Evolutionary conservation across 2,797 vertebrate species (phyloP).

Genomic region (Mus minutoides): DNA sequence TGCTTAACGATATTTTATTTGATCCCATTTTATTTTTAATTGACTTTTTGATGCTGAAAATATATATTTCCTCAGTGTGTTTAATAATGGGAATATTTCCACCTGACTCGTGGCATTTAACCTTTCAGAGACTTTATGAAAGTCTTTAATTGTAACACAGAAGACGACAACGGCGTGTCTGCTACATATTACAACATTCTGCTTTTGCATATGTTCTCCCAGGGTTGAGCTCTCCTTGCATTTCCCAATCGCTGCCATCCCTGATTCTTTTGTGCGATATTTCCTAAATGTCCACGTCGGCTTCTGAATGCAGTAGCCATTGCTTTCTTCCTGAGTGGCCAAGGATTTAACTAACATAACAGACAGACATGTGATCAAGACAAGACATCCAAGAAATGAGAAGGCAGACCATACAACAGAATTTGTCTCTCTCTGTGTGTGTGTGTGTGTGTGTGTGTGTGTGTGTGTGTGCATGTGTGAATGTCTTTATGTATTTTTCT

Average conservation of each 20-base stretch:
- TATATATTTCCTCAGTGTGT: neutral
- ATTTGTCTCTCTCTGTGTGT: neutral
- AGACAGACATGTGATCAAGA: accelerated
- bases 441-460: no score
- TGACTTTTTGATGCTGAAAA: neutral
- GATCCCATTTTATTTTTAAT: neutral
- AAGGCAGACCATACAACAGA: neutral
- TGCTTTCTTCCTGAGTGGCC: neutral
- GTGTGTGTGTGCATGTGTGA: accelerated
- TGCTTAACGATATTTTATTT: neutral
- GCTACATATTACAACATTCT: no score
- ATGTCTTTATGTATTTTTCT: neutral
- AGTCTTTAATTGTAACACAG: neutral
- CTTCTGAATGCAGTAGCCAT: neutral
- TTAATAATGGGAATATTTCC: no score
- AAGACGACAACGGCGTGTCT: neutral
- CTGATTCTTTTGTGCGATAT: neutral
- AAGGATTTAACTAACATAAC: neutral
- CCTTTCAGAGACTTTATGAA: neutral
- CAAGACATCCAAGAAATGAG: neutral
- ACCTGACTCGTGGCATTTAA: neutral
- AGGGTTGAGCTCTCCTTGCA: neutral
- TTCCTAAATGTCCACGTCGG: neutral
- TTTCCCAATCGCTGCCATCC: neutral
- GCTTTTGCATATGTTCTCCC: neutral